Evolutionary conservation across 2,797 vertebrate genomes (phyloP).

Genomic region (Acanthurus tractus): DNA sequence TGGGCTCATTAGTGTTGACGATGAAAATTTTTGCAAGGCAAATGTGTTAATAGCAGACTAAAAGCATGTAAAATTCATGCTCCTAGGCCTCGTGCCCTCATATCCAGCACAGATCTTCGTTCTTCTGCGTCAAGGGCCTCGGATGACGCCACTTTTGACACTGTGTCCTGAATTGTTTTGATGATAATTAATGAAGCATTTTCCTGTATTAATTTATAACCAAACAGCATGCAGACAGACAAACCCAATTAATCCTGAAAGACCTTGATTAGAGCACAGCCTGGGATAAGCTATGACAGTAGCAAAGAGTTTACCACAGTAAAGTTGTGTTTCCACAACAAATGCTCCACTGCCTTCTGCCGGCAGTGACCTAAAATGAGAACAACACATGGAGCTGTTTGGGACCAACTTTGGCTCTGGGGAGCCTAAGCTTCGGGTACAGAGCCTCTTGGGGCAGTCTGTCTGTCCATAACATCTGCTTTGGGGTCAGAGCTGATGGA

Average conservation of each 20-base stretch:
- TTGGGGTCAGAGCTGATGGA: slow-evolving; percentile 70
- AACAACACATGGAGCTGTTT: slow-evolving; percentile 49
- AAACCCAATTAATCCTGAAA: slow-evolving; percentile 30
- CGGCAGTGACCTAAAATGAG: slow-evolving; percentile 73
- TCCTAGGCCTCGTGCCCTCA: neutral
- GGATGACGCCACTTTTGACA: neutral
- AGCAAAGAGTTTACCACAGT: slow-evolving; percentile 28
- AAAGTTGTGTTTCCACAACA: slow-evolving; percentile 50
- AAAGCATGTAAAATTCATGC: neutral
- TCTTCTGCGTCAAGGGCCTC: neutral
- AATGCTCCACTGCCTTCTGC: slow-evolving; percentile 27
- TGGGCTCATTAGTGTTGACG: slow-evolving; percentile 42
- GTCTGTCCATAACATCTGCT: slow-evolving; percentile 70
- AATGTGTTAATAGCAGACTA: slow-evolving; percentile 31
- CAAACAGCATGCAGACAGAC: slow-evolving; percentile 16
- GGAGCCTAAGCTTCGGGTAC: slow-evolving; percentile 52
- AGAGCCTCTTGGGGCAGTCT: slow-evolving; percentile 43
- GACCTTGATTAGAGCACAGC: slow-evolving; percentile 9
- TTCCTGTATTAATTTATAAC: slow-evolving; percentile 10
- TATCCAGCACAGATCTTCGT: neutral
- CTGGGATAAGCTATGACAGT: slow-evolving; percentile 1
- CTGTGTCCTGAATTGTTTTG: slow-evolving; percentile 18
- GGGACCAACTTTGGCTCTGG: slow-evolving; percentile 39
- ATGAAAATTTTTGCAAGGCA: slow-evolving; percentile 34
- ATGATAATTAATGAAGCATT: slow-evolving; percentile 24